Conservation (phyloP, 2,797 vertebrate genomes). For the Emys orbicularis region DNA sequence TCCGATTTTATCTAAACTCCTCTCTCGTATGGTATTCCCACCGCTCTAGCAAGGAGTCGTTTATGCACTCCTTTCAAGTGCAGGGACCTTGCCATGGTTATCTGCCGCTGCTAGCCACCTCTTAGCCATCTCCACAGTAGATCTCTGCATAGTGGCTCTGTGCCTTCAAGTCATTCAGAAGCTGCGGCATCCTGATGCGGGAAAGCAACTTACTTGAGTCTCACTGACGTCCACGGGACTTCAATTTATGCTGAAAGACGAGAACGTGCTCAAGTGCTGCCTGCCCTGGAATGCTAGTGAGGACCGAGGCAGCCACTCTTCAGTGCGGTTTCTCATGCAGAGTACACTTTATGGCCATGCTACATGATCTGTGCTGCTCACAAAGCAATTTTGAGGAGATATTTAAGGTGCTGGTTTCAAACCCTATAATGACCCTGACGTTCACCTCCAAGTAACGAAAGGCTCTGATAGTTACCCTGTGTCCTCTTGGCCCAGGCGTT, state of each 20-base stretch:
- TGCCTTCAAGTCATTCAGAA: background rate
- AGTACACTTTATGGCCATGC: no score
- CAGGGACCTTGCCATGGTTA: background rate
- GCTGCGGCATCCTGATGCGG: background rate
- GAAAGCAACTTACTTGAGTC: background rate
- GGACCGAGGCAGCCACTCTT: background rate
- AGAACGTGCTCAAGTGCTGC: background rate
- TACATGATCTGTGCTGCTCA: background rate
- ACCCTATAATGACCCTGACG: background rate
- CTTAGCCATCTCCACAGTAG: background rate
- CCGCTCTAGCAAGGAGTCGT: background rate
- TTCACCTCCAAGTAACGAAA: background rate
- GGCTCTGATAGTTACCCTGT: conserved; percentile 77
- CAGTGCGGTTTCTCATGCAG: background rate
- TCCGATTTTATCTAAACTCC: no score
- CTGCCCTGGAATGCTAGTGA: background rate
- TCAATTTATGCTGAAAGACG: background rate
- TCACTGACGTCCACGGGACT: background rate
- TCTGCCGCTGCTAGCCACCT: background rate
- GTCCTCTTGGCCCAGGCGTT: conserved; percentile 84
- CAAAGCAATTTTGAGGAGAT: background rate
- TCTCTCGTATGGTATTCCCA: background rate
- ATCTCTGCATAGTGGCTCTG: background rate
- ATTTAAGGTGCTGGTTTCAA: background rate
- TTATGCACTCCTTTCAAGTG: background rate